These are phyloP conservation scores for Pyxicephalus adspersus DNA, from an alignment of 2,113 vertebrate species.

Conservation along the genomic window DNA sequence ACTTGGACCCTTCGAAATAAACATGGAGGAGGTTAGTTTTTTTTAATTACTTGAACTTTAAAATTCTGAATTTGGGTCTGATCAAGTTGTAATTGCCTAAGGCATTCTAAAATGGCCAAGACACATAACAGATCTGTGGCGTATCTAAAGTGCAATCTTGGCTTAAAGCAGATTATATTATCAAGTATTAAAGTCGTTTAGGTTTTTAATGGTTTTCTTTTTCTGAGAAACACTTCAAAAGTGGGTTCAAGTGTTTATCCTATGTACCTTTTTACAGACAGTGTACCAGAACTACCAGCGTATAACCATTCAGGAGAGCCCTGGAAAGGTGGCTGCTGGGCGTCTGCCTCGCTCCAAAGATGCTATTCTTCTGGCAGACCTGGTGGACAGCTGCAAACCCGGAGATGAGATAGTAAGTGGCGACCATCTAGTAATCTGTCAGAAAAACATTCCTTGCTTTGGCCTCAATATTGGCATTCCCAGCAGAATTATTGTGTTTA, in stretches of 20 bases:
- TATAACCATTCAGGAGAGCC: conserved; percentile 96
- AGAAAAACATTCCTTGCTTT: not conserved
- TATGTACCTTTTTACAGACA: conserved; percentile 71
- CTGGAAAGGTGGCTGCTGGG: conserved; percentile 91
- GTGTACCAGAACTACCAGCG: conserved; percentile 98
- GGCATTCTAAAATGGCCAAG: too few relatives aligned
- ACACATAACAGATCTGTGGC: too few relatives aligned
- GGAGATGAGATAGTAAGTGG: conserved; percentile 94
- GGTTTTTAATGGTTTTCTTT: too few relatives aligned
- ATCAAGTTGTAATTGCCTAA: too few relatives aligned
- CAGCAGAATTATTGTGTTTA: too few relatives aligned
- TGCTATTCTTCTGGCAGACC: conserved; percentile 90
- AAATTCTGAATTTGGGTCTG: too few relatives aligned
- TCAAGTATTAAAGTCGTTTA: too few relatives aligned
- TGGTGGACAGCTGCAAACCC: conserved; percentile 95
- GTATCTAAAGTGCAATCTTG: too few relatives aligned
- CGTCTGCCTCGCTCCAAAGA: conserved; percentile 95
- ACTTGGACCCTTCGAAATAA: conserved; percentile 93
- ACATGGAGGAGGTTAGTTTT: conserved; percentile 93
- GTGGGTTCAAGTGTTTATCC: not conserved
- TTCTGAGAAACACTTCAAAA: too few relatives aligned
- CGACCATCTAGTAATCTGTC: not conserved
- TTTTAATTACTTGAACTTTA: not conserved
- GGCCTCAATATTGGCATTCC: too few relatives aligned
- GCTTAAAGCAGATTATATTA: too few relatives aligned